Conservation (phyloP, 2,797 vertebrate species). For the Bucorvus abyssinicus region DNA sequence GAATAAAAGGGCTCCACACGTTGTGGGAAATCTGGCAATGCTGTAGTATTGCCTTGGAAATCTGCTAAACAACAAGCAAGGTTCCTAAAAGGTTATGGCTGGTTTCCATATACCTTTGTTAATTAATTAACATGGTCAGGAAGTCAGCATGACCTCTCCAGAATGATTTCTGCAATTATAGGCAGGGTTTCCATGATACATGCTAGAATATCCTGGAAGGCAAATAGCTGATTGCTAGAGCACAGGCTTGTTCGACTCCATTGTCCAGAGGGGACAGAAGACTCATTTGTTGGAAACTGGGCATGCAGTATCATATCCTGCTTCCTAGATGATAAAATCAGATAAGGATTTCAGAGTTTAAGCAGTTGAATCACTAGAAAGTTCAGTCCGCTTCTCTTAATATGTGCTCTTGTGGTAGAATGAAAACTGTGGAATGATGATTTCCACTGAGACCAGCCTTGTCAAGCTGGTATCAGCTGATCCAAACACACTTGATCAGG, state of each 20-base stretch:
- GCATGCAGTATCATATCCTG: background rate
- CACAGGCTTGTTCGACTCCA: background rate
- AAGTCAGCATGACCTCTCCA: background rate
- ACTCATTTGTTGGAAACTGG: background rate
- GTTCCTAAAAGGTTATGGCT: background rate
- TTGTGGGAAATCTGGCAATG: background rate
- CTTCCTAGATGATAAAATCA: background rate
- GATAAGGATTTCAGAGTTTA: background rate
- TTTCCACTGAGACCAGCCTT: background rate
- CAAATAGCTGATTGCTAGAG: background rate
- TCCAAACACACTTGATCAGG: background rate
- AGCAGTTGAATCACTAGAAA: background rate
- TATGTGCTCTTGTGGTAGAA: background rate
- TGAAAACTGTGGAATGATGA: background rate
- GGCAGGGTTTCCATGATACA: constrained; percentile 2
- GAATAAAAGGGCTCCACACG: background rate
- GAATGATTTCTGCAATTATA: background rate
- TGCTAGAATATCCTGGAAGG: background rate
- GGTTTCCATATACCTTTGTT: background rate
- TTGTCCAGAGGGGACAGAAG: background rate
- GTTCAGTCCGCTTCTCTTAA: background rate
- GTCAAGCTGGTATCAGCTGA: background rate
- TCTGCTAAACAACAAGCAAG: background rate
- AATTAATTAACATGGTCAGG: constrained; percentile 15
- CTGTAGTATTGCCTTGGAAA: constrained; percentile 6